Percentiles rank a stretch among this genome's conserved stretches.
phyloP scores from a whole-genome alignment of 2,797 vertebrate genomes.

The Furcifer pardalis region DNA sequence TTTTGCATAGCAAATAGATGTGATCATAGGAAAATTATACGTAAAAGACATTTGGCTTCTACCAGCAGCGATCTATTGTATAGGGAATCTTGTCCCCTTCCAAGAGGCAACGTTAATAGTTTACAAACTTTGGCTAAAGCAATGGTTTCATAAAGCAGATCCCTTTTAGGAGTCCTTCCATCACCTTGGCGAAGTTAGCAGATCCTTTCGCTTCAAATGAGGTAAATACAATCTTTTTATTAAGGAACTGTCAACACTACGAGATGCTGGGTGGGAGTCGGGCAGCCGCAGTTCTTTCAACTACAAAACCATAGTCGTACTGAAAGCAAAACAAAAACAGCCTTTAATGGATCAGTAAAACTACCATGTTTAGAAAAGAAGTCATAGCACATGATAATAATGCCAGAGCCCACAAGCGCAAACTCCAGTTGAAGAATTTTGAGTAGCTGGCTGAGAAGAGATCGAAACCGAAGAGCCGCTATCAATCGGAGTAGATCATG shows the following conservation, averaged over 20 bases:
- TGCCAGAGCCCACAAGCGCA: neutral
- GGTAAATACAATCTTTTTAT: neutral
- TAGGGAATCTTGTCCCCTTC: neutral
- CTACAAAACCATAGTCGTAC: slow-evolving; percentile 76
- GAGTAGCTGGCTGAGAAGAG: neutral
- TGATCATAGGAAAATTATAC: neutral
- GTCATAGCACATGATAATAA: too few relatives aligned
- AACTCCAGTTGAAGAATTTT: neutral
- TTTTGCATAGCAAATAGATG: slow-evolving; percentile 3
- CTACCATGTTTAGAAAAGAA: neutral
- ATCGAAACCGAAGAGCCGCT: neutral
- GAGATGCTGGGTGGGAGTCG: slow-evolving; percentile 66
- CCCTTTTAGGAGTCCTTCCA: neutral
- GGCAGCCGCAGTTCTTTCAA: slow-evolving; percentile 72
- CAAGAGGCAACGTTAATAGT: neutral
- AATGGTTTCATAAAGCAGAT: neutral
- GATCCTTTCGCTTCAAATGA: neutral
- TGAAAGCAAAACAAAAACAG: slow-evolving; percentile 42
- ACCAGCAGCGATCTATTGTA: neutral
- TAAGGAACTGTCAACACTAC: slow-evolving; percentile 23
- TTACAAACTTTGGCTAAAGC: slow-evolving; percentile 3
- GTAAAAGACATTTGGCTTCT: neutral
- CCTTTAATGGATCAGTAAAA: neutral
- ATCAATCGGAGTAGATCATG: neutral
- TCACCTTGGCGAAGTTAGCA: neutral